Evolutionary conservation across 2,113 vertebrate species (phyloP), one percentile per base, ranked within the genome.

Genomic region (Struthidea cinerea): DNA sequence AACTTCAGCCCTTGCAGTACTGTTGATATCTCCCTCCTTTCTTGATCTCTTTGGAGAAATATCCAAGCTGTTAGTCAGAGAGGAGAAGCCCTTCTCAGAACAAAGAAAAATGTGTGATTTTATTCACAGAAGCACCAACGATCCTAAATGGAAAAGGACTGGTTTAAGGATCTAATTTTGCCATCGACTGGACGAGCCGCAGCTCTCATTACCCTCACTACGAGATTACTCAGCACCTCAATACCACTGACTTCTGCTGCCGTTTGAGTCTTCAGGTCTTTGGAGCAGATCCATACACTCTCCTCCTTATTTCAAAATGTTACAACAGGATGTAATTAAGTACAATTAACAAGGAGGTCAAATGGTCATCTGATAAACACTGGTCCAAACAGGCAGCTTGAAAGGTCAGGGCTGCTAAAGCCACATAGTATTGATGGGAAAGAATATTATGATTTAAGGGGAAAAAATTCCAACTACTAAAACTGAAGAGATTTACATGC

Each of bases 321-420:
- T 98, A 97, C 98, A 97, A 98, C 97, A 98, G 98, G 98, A 99
- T 98, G 97, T 95, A 98, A 99, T 98, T 99, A 98, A 98, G 96
- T 95, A 97, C 97, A 99, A 99, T 98, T 98, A 98, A 98, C 97
- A 98, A 89, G 96, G 97, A 98, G 96, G 98, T 98, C 98, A 99
- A 98, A 98, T 78, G 97, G 98, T 98, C 97, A 98, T 98, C 98
- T 97, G 98, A 98, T 98, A 98, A 98, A 96, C 95, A 97, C 88
- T 94, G 96, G 20, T 53, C 61, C 92, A 94, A 97, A 78, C 33
- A 92, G 69, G 96, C 96, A 95, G 95, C 83, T 49, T 92, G 85
- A 87, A 98, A 98, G 98, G 96, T 98, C 96, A 97, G 92, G 81
- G 97, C 98, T 98, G 98, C 96, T 98, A 97, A 98, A 96, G 84